Evolutionary conservation across 2,113 vertebrate genomes (phyloP), one percentile per base, ranked within the genome.

Genomic region (Amphilophus citrinellus): DNA sequence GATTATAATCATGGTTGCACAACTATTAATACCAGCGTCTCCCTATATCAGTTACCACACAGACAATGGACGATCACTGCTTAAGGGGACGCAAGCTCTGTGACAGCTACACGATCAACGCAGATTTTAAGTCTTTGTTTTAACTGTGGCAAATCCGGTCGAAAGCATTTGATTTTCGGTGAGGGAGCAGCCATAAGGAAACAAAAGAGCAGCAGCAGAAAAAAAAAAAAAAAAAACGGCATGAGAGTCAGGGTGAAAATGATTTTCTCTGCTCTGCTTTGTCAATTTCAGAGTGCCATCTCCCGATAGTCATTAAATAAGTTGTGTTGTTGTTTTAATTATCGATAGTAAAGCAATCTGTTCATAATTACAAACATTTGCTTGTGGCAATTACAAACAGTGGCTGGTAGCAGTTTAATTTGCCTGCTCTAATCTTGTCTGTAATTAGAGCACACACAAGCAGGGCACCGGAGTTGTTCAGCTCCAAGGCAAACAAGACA

Each of bases 321-420:
- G 95, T 96, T 95, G 93, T 94, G 95, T 94, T 96, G 95, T 96
- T 96, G 94, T 96, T 96, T 96, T 96, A 96, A 96, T 97, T 96
- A 96, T 96, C 95, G 91, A 95, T 95, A 95, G 96, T 95, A 95
- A 96, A 95, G 94, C 96, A 97, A 96, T 96, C 96, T 96, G 95
- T 96, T 96, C 95, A 96, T 96, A 97, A 96, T 97, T 96, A 96
- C 96, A 97, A 97, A 96, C 95, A 96, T 96, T 96, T 96, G 96
- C 96, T 96, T 95, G 95, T 95, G 96, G 95, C 95, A 96, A 96
- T 96, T 96, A 96, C 95, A 96, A 96, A 96, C 95, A 96, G 96
- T 95, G 95, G 95, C 96, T 96, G 94, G 93, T 95, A 96, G 95
- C 94, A 85, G 94, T 96, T 97, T 96, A 95, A 96, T 96, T 95